Percentiles rank a stretch among this genome's conserved stretches.
phyloP scores from a whole-genome alignment of 2,888 invertebrate species.

The Lasius platythorax region DNA sequence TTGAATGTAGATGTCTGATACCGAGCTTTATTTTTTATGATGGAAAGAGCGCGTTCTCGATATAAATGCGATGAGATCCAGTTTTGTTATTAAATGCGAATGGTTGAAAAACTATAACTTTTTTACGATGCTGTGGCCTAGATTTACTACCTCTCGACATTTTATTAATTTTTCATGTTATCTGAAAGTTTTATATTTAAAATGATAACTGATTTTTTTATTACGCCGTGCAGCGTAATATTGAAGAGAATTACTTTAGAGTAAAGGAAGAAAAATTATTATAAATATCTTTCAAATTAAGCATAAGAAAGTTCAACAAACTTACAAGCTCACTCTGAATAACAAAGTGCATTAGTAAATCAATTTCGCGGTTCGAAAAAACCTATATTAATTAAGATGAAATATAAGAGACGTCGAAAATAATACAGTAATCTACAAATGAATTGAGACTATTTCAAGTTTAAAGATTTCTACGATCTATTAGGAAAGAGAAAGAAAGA shows the following conservation, averaged over 20 bases:
- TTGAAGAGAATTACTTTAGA: background rate
- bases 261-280: background rate
- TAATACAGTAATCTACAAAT: background rate
- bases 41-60: background rate
- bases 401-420: background rate
- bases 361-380: background rate
- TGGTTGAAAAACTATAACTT: background rate
- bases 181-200: background rate
- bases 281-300: constrained; percentile 11
- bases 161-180: background rate
- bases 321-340: background rate
- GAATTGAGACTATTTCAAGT: constrained; percentile 13
- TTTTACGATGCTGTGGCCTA: background rate
- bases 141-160: background rate
- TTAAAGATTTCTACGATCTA: constrained; percentile 27
- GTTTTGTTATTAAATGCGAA: constrained; percentile 1
- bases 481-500: background rate
- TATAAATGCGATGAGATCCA: background rate
- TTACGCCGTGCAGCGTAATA: too few species aligned
- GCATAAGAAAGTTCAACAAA: background rate
- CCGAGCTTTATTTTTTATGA: constrained; percentile 30
- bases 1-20: background rate
- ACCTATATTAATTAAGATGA: constrained; percentile 9
- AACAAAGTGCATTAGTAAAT: background rate
- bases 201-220: background rate